A percentile compares a stretch with the other conserved stretches of the same genome.
Evolutionary conservation across 2,113 vertebrate genomes (phyloP).

Genomic region (Callipepla squamata): DNA sequence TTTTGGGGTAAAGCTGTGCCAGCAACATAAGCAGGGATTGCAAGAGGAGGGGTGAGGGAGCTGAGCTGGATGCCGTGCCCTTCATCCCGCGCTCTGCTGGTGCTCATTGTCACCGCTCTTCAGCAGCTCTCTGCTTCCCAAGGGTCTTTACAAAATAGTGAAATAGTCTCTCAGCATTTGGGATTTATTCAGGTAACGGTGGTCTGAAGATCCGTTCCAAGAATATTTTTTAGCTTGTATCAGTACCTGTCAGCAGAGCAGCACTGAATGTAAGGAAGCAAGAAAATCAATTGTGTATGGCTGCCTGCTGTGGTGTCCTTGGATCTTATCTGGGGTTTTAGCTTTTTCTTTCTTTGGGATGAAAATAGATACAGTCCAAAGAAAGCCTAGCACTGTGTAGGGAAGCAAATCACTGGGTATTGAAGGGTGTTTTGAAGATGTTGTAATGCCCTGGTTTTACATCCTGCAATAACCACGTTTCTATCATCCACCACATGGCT

Average conservation of each 20-base stretch:
- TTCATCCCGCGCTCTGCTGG: neutral
- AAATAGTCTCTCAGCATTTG: neutral
- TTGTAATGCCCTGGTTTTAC: neutral
- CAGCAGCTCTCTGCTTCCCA: neutral
- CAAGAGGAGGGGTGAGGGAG: neutral
- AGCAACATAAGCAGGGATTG: neutral
- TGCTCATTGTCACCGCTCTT: neutral
- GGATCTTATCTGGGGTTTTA: slow-evolving; percentile 46
- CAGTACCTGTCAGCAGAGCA: slow-evolving; percentile 12
- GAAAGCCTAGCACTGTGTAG: neutral
- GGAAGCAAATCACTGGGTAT: neutral
- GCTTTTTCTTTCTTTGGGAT: neutral
- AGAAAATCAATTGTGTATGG: slow-evolving; percentile 21
- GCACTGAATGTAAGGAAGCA: neutral
- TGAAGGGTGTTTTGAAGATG: neutral
- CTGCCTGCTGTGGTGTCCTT: slow-evolving; percentile 38
- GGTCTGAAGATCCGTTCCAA: neutral
- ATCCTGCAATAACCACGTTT: neutral
- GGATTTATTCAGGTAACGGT: slow-evolving; percentile 1
- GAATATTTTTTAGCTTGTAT: slow-evolving; percentile 3
- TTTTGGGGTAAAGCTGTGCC: neutral
- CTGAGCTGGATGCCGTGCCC: neutral
- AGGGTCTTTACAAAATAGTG: neutral
- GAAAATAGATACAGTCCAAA: slow-evolving; percentile 7
- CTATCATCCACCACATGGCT: neutral